These are phyloP conservation scores for Lateolabrax maculatus DNA, from an alignment of 2,797 vertebrate species.

Conservation along the genomic window DNA sequence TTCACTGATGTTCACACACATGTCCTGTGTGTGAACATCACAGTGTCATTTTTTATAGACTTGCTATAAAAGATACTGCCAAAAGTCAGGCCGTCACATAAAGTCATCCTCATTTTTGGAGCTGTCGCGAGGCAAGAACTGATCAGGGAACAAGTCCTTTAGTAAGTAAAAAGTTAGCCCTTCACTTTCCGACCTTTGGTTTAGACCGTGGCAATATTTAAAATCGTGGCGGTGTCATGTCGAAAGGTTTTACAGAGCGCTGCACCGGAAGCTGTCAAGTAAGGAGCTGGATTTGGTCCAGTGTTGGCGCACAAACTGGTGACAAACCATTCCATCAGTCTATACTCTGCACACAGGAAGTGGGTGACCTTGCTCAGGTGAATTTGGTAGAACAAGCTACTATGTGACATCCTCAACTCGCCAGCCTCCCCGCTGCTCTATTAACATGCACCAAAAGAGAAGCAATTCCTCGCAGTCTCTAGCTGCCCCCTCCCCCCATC, in stretches of 20 bases:
- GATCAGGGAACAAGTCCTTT: background rate
- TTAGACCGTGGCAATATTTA: background rate
- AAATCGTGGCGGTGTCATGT: background rate
- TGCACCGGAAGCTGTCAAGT: conserved; percentile 37
- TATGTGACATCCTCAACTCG: conserved; percentile 14
- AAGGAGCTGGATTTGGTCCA: conserved; percentile 41
- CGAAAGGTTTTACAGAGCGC: background rate
- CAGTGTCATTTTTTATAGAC: conserved; percentile 4
- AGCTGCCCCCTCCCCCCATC: conserved; percentile 12
- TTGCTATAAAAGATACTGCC: background rate
- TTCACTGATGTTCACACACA: background rate
- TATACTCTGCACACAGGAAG: background rate
- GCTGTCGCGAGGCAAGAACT: background rate
- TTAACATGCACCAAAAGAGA: conserved; percentile 31
- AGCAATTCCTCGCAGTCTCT: conserved; percentile 10
- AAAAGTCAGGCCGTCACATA: background rate
- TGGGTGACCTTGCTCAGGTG: conserved; percentile 22
- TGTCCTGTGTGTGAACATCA: background rate
- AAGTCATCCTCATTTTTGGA: background rate
- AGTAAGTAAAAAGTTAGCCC: background rate
- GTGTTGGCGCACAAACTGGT: conserved; percentile 11
- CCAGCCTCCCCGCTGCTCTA: conserved; percentile 27
- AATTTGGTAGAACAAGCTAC: background rate
- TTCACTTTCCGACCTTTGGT: conserved; percentile 17
- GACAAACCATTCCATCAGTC: conserved; percentile 22